These are phyloP conservation scores for Sturnira hondurensis DNA, from an alignment of 2,113 vertebrate species.

Conservation along the genomic window DNA sequence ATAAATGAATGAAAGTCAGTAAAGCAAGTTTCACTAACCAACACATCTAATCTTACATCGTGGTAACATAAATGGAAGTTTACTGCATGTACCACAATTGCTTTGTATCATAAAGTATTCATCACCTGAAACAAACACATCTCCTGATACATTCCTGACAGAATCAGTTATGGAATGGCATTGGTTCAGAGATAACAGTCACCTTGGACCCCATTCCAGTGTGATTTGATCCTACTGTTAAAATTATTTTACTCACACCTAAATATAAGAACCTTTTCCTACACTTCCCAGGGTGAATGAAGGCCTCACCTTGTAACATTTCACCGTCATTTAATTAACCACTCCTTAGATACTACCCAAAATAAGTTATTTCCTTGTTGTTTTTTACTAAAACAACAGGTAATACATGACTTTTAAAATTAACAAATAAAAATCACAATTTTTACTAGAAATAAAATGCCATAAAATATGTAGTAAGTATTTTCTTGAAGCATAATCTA, in stretches of 20 bases:
- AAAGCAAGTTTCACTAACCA: not conserved
- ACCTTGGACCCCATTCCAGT: not conserved
- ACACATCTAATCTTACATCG: not conserved
- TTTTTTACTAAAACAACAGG: not conserved
- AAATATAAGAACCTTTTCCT: not conserved
- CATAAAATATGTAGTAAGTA: not conserved
- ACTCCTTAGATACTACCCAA: not conserved
- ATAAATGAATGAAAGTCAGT: not conserved
- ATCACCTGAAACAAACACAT: not conserved
- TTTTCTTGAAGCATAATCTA: not conserved
- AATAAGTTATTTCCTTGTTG: not conserved
- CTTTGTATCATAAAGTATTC: not conserved
- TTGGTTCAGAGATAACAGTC: not conserved
- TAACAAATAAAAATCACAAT: constrained; percentile 7
- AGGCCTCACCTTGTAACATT: not conserved
- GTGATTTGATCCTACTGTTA: not conserved
- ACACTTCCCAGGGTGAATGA: not conserved
- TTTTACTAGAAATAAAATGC: not conserved
- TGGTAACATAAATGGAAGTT: not conserved
- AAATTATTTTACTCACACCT: not conserved
- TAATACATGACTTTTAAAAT: not conserved
- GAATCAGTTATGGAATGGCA: not conserved
- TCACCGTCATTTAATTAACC: not conserved
- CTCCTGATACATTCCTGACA: not conserved
- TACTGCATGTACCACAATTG: not conserved